These are phyloP conservation scores for Deilephila porcellus DNA, from an alignment of 2,888 invertebrate species.

Conservation along the genomic window DNA sequence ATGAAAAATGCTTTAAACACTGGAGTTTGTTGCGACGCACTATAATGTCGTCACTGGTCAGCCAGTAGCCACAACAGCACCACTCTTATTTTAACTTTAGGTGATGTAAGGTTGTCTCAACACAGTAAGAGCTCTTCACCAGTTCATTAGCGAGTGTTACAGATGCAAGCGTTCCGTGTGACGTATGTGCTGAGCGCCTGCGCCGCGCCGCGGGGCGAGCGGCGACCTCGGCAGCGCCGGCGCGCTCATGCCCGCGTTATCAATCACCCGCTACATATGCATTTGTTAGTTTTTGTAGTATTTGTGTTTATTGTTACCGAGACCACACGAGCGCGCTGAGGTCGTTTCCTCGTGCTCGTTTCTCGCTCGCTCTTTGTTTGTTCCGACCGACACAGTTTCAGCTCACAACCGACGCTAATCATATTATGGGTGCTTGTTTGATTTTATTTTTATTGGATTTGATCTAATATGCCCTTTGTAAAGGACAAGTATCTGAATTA, in stretches of 20 bases:
- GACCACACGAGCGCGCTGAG: conserved; percentile 1
- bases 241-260: not conserved
- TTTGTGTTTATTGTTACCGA: conserved; percentile 13
- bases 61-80: too few species aligned
- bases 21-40: too few species aligned
- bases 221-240: not conserved
- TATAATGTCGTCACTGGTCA: too few species aligned
- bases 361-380: conserved; percentile 1
- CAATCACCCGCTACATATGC: conserved; percentile 9
- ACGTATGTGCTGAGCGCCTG: not conserved
- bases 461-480: too few species aligned
- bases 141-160: not conserved
- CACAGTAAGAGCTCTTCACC: not conserved
- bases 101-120: too few species aligned
- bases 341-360: conserved; percentile 1
- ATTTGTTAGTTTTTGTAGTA: conserved; percentile 5
- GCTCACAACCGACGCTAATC: not conserved
- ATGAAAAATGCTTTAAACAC: too few species aligned
- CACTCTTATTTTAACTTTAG: too few species aligned
- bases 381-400: not conserved
- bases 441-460: not conserved
- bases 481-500: too few species aligned
- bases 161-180: too few species aligned
- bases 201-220: not conserved
- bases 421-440: not conserved